Evolutionary conservation across 2,888 invertebrate species (phyloP).

Genomic region (Pheosia gnoma): DNA sequence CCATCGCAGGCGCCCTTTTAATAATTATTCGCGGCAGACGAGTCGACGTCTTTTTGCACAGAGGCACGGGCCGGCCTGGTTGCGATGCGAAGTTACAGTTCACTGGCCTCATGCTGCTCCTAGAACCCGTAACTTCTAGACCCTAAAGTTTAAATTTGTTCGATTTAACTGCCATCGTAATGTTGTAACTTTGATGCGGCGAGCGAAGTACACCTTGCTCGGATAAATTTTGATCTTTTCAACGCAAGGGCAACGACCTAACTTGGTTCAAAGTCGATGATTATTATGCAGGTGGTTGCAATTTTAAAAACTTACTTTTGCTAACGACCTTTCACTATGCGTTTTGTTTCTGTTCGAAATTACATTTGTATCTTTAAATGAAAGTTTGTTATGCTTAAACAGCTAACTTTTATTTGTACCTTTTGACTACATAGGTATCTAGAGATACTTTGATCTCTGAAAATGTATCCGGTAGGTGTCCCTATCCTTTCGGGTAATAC

Average conservation of each 20-base stretch:
- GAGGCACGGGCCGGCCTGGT: slow-evolving; percentile 49
- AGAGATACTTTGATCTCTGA: no score
- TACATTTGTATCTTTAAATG: no score
- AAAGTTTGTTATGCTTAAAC: no score
- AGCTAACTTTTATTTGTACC: no score
- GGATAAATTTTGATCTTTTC: slow-evolving; percentile 47
- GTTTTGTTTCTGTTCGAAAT: not conserved
- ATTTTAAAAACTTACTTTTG: slow-evolving; percentile 11
- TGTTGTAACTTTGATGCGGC: slow-evolving; percentile 34
- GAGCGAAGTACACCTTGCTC: slow-evolving; percentile 47
- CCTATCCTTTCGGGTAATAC: no score
- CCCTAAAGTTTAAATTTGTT: slow-evolving; percentile 42
- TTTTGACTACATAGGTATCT: no score
- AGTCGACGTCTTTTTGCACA: slow-evolving; percentile 68
- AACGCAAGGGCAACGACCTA: slow-evolving; percentile 46
- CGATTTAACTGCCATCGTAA: slow-evolving; percentile 14
- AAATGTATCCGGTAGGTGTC: no score
- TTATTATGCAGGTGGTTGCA: slow-evolving; percentile 24
- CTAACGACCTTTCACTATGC: not conserved
- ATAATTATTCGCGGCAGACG: slow-evolving; percentile 67
- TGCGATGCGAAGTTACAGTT: slow-evolving; percentile 47
- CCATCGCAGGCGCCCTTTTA: slow-evolving; percentile 64
- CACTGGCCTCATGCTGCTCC: slow-evolving; percentile 30
- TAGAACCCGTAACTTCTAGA: slow-evolving; percentile 33
- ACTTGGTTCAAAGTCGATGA: slow-evolving; percentile 28